These are phyloP conservation scores for Pipra filicauda DNA, from an alignment of 2,113 vertebrate genomes.

Conservation along the genomic window DNA sequence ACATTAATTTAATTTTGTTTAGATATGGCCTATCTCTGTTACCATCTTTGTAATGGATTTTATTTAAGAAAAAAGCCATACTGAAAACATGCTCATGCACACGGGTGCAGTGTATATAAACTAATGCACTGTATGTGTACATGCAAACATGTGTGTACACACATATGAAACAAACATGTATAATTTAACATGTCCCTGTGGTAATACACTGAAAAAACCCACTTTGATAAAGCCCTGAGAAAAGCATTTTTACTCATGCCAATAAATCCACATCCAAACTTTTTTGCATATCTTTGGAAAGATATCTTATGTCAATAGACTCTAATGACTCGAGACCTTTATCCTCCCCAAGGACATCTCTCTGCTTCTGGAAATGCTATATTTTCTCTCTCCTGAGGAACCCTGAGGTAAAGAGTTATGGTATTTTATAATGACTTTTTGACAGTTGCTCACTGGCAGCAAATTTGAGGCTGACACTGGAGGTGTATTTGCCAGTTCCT, in stretches of 20 bases:
- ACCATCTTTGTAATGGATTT: neutral
- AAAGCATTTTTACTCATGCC: neutral
- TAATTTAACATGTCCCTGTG: neutral
- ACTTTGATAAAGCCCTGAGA: neutral
- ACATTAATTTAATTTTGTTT: neutral
- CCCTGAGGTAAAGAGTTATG: neutral
- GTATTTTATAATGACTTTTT: neutral
- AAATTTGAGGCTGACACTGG: neutral
- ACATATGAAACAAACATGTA: neutral
- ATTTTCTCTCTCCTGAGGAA: neutral
- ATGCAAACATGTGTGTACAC: neutral
- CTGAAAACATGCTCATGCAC: neutral
- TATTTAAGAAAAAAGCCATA: neutral
- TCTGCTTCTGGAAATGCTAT: neutral
- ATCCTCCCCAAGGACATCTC: neutral
- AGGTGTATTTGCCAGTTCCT: neutral
- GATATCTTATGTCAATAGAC: neutral
- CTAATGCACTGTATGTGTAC: fast-evolving
- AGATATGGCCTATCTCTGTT: neutral
- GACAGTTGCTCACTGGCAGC: neutral
- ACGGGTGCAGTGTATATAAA: neutral
- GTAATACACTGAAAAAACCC: neutral
- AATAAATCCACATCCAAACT: neutral
- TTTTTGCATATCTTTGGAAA: neutral
- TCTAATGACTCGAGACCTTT: neutral